phyloP scores from a whole-genome alignment of 1,140 invertebrate species.

The Gonioctena quinquepunctata region DNA sequence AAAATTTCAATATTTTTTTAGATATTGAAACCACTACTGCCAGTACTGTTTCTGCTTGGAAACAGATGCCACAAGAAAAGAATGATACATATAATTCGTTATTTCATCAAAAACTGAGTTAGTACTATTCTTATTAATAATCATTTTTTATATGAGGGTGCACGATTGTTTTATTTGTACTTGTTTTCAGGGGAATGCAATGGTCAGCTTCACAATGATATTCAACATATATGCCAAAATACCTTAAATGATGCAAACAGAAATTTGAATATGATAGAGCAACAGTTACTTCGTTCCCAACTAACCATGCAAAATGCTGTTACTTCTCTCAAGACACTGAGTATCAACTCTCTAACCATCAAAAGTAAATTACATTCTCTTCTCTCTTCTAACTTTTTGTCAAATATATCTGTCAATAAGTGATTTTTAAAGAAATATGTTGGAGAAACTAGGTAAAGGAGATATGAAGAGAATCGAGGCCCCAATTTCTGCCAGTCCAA shows the following conservation, averaged over 20 bases:
- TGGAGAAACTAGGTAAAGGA: too few relatives aligned
- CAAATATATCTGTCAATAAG: slow-evolving; percentile 36
- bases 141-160: too few relatives aligned
- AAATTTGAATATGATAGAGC: slow-evolving; percentile 42
- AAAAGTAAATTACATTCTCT: slow-evolving; percentile 48
- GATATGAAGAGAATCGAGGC: too few relatives aligned
- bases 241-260: slow-evolving; percentile 39
- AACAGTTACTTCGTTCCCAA: slow-evolving; percentile 50
- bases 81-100: slow-evolving; percentile 42
- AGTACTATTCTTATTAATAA: too few relatives aligned
- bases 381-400: slow-evolving; percentile 43
- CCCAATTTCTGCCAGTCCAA: too few relatives aligned
- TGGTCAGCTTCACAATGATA: slow-evolving; percentile 33
- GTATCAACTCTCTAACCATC: slow-evolving; percentile 42
- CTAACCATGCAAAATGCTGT: slow-evolving; percentile 48
- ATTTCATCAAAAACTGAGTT: slow-evolving; percentile 49
- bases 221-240: slow-evolving; percentile 38
- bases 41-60: slow-evolving; percentile 43
- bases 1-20: slow-evolving; percentile 24
- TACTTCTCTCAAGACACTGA: slow-evolving; percentile 42
- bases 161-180: background rate
- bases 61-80: slow-evolving; percentile 20
- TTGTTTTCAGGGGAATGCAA: slow-evolving; percentile 46
- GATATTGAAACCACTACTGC: slow-evolving; percentile 39
- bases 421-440: background rate